phyloP scores from a whole-genome alignment of 2,113 vertebrate species.

The Dascyllus trimaculatus region DNA sequence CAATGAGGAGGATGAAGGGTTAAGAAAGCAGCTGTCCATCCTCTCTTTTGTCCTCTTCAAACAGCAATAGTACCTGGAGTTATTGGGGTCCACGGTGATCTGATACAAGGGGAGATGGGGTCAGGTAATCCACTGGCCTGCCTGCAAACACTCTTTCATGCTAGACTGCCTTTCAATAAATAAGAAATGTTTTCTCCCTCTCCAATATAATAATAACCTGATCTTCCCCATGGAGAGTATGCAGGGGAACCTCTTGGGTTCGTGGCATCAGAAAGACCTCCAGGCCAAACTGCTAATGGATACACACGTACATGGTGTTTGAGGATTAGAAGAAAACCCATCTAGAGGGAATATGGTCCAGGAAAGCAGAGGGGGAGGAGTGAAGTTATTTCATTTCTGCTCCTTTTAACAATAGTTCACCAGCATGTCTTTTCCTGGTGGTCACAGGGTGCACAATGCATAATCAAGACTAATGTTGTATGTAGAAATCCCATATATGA shows the following conservation, averaged over 20 bases:
- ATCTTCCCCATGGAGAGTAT: slow-evolving; percentile 82
- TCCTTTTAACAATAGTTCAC: slow-evolving; percentile 50
- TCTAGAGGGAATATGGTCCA: slow-evolving; percentile 73
- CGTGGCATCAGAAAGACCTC: slow-evolving; percentile 59
- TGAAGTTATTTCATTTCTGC: slow-evolving; percentile 67
- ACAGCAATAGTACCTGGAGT: slow-evolving; percentile 47
- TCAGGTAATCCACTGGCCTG: slow-evolving; percentile 87
- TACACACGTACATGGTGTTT: slow-evolving; percentile 82
- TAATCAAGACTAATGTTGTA: background rate
- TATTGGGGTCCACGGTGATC: slow-evolving; percentile 62
- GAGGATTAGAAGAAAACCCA: slow-evolving; percentile 81
- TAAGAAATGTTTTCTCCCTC: slow-evolving; percentile 88
- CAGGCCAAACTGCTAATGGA: slow-evolving; percentile 74
- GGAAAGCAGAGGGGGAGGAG: slow-evolving; percentile 29
- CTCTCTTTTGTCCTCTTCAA: slow-evolving; percentile 66
- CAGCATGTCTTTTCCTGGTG: slow-evolving; percentile 19
- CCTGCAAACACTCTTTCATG: slow-evolving; percentile 83
- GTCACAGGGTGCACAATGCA: slow-evolving; percentile 20
- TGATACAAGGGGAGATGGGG: slow-evolving; percentile 76
- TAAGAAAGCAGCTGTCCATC: slow-evolving; percentile 65
- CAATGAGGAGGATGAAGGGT: slow-evolving; percentile 66
- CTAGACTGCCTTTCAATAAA: slow-evolving; percentile 89
- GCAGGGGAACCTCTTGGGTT: slow-evolving; percentile 38
- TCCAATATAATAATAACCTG: slow-evolving; percentile 90
- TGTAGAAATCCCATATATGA: background rate